Base-by-base conservation (phyloP, 2,113 vertebrate species). In the Taxidea taxus region DNA sequence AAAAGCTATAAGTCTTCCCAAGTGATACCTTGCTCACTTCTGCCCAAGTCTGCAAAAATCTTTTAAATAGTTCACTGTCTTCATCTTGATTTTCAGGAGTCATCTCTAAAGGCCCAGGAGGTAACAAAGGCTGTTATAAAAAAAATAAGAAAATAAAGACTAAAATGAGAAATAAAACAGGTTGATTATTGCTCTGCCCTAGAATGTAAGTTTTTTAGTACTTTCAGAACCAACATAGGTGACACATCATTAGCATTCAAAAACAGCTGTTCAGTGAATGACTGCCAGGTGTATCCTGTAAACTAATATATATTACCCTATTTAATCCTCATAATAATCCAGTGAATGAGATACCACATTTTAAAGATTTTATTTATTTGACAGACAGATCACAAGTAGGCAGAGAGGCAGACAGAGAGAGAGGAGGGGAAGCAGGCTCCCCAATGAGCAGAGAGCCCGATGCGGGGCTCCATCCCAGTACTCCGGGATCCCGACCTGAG, bases 91-190 rank as follows among this genome's bases (percentile, higher is more conserved):
- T 95, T 91, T 97, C 96, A 60, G 96, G 97, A 80, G 97, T 44
- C 99, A 99, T 99, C n/a, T 98, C 97, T 83, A 99, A 92, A 58
- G 99, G 98, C 1, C 99, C 99, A 0, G 88, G 97, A 20, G 98
- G 98, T 95, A 98, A 97, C 6, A 39, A 87, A 82, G 96, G 96
- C 99, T 99, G 72, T 95, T 90, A 88, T 87, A 23, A 95, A 97
- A 95, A 97, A 8, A 80, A 80, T 72, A 81, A 68, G 6, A 39
- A 58, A 7, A 83, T 21, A 49, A 78, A 51, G 5, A 77, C 27
- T 75, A 75, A 75, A 75, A 77, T 47, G 74, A n/a, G 68, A 18
- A 60, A 51, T 47, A n/a, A 51, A 91, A 84, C 4, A 84, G 62
- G 29, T 31, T 75, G 44, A 62, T 66, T 54, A 20, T 86, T 42